Percentiles rank a stretch among this genome's conserved stretches.
Evolutionary conservation across 92 coral and sea anemone genomes (phyloP).

Genomic region (Epizoanthus scotinus): DNA sequence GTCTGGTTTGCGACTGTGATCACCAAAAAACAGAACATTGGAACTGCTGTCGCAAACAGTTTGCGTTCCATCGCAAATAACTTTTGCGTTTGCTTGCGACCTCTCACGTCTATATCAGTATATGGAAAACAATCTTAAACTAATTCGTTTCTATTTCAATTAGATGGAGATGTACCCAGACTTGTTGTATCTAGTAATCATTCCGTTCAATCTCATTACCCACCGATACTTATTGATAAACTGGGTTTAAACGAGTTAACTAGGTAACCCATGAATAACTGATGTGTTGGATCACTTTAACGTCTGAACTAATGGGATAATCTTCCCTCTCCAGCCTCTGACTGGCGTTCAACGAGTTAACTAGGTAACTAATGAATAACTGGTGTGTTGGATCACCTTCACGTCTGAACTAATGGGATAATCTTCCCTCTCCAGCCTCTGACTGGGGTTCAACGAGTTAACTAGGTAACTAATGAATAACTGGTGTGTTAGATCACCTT

Average conservation of each 20-base stretch:
- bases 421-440: constrained; percentile 81
- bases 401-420: constrained; percentile 74
- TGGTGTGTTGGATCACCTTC: constrained; percentile 59
- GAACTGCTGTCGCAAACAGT: no score
- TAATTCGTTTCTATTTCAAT: no score
- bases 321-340: constrained; percentile 83
- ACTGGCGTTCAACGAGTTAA: no score
- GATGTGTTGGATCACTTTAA: constrained; percentile 63
- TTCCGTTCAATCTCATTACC: neutral
- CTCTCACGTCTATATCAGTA: no score
- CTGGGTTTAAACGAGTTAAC: no score
- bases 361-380: neutral
- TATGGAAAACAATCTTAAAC: no score
- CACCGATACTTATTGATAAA: no score
- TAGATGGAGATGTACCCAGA: neutral
- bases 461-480: neutral
- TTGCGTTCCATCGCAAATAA: no score
- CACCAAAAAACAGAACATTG: no score
- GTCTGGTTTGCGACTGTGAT: no score
- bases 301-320: constrained; percentile 70
- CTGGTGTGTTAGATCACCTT: constrained; percentile 59
- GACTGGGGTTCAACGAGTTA: no score
- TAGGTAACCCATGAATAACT: neutral
- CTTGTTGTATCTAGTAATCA: neutral
- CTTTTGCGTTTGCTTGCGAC: no score